These are phyloP conservation scores for Drosophila ochracea DNA, from an alignment of 2,888 invertebrate species.

Conservation along the genomic window DNA sequence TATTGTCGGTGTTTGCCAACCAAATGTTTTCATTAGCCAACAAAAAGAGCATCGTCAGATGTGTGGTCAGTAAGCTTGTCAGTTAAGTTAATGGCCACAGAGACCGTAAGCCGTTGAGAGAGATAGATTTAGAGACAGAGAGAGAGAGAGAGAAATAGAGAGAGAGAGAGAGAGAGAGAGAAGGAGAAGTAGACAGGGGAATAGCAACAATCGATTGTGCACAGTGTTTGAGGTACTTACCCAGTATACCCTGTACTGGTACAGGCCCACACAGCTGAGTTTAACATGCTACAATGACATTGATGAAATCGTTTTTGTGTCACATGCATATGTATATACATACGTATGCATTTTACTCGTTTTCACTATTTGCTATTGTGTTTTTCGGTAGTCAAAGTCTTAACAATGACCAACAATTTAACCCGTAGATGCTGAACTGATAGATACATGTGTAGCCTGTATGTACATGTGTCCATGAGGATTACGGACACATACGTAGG, in stretches of 20 bases:
- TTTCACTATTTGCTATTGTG: neutral
- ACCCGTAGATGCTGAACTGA: neutral
- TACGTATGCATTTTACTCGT: neutral
- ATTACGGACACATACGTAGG: neutral
- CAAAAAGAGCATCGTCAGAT: conserved; percentile 37
- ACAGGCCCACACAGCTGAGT: neutral
- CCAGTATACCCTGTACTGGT: conserved; percentile 7
- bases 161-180: neutral
- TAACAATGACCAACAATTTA: neutral
- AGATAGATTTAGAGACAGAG: neutral
- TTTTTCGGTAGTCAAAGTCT: neutral
- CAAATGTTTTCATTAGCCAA: conserved; percentile 75
- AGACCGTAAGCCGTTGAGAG: conserved; percentile 2
- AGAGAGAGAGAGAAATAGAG: too few species aligned
- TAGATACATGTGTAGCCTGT: neutral
- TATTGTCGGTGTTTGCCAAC: conserved; percentile 47
- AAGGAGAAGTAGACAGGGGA: neutral
- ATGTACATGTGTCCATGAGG: neutral
- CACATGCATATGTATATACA: neutral
- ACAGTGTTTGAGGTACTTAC: conserved; percentile 7
- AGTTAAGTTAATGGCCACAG: conserved; percentile 28
- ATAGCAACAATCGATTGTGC: conserved; percentile 42
- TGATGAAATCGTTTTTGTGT: neutral
- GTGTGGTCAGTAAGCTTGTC: conserved; percentile 35
- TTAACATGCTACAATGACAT: neutral